These are phyloP conservation scores for Melanchra persicariae DNA, from an alignment of 2,888 invertebrate species.

Conservation along the genomic window DNA sequence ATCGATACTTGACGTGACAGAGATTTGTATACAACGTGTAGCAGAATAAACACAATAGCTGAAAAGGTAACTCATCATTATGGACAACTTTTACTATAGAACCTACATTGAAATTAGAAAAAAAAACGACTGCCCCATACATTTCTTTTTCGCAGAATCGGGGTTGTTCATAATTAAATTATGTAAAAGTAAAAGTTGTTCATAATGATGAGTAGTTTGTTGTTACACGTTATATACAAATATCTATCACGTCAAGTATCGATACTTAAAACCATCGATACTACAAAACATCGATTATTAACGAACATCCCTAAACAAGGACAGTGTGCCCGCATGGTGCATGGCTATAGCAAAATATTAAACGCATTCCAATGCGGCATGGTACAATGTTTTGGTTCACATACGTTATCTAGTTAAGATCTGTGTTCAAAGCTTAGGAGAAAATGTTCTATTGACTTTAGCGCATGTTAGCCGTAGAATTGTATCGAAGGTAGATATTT, in stretches of 20 bases:
- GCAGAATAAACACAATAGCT: too few relatives aligned
- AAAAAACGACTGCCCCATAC: too few relatives aligned
- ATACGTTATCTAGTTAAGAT: slow-evolving; percentile 46
- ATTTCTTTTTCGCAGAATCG: too few relatives aligned
- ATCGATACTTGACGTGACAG: too few relatives aligned
- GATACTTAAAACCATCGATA: not conserved
- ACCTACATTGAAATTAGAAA: too few relatives aligned
- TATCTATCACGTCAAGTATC: not conserved
- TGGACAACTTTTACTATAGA: too few relatives aligned
- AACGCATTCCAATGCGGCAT: slow-evolving; percentile 51
- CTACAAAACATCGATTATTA: slow-evolving; percentile 24
- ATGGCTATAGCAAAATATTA: slow-evolving; percentile 57
- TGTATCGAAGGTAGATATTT: not conserved
- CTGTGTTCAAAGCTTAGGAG: slow-evolving; percentile 42
- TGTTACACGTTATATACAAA: too few relatives aligned
- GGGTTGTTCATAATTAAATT: too few relatives aligned
- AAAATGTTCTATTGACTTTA: slow-evolving; percentile 24
- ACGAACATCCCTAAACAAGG: slow-evolving; percentile 32
- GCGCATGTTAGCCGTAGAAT: slow-evolving; percentile 19
- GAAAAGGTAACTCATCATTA: too few relatives aligned
- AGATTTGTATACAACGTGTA: too few relatives aligned
- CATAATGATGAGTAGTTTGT: too few relatives aligned
- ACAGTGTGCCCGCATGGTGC: slow-evolving; percentile 50
- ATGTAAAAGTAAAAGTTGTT: too few relatives aligned
- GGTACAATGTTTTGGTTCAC: slow-evolving; percentile 52